Base-by-base conservation (phyloP, 2,113 vertebrate genomes). In the Bubo scandiacus region DNA sequence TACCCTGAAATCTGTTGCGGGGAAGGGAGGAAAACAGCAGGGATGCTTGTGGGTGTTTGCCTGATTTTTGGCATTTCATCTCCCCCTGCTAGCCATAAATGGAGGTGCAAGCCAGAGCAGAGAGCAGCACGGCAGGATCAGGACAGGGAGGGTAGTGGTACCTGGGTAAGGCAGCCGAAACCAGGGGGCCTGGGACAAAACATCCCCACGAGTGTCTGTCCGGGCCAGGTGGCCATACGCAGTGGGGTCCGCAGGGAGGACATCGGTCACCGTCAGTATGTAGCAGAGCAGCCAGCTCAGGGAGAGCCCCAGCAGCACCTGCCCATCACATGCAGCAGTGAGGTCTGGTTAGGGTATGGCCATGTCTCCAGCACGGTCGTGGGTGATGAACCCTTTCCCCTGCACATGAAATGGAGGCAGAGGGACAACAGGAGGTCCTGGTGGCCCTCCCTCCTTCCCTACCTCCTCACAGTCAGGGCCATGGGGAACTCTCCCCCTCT, bases 91-190 rank as follows among this genome's bases (percentile, higher is more conserved):
- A 75, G 22, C 29, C 40, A 0, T 6, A 21, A 42, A 25, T 0
- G 0, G 43, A 81, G 49, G 43, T 22, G 36, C 59, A 30, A 73
- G 49, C 58, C 1, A 4, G 59, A 78, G 42, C 26, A 20, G 80
- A 43, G 27, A 59, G 51, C 27, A 71, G 62, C 40, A 19, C 0
- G 1, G 61, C 1, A 5, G 83, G 42, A 23, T 20, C 42, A 45
- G 74, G 54, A 81, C 36, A 25, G 15, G 10, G 7, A 2, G 8
- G 54, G 8, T 25, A 25, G 62, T 12, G 22, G 61, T 98, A 99
- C 99, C 99, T 98, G 99, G 99, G 86, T 99, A 99, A 43, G 99
- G 99, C 90, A 99, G 97, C 27, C 98, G 98, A 92, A 99, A 98
- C 99, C 99, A 99, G 8, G 99, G 99, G 66, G 99, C 98, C 93